A percentile compares a stretch with the other conserved stretches of the same genome.
These are phyloP conservation scores for Ictalurus punctatus DNA, from an alignment of 2,113 vertebrate species.

Conservation along the genomic window DNA sequence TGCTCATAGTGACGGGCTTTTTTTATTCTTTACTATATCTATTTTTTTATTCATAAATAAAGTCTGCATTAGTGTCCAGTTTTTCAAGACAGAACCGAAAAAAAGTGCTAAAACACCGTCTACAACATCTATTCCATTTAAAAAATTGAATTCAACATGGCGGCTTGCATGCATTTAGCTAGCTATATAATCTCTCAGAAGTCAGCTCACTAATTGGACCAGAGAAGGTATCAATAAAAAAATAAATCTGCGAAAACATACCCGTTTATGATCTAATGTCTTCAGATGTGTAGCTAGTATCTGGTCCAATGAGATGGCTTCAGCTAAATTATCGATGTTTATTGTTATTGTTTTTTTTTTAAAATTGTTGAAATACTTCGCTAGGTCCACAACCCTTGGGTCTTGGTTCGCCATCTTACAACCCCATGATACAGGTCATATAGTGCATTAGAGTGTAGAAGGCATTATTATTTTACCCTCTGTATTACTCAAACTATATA, in stretches of 20 bases:
- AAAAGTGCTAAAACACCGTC: background rate
- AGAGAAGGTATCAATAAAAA: background rate
- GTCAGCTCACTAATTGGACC: background rate
- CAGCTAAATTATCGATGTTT: background rate
- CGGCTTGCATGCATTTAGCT: too few relatives aligned
- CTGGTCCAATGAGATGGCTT: background rate
- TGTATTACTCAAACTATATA: background rate
- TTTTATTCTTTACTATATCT: background rate
- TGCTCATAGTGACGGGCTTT: background rate
- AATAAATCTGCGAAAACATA: background rate
- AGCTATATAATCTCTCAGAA: too few relatives aligned
- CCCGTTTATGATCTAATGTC: background rate
- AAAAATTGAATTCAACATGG: background rate
- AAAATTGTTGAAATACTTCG: background rate
- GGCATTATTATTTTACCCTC: background rate
- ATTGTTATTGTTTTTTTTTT: background rate
- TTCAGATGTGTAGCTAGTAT: background rate
- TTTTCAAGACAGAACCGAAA: background rate
- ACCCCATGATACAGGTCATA: background rate
- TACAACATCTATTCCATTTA: background rate
- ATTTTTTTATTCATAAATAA: background rate
- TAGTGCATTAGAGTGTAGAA: background rate
- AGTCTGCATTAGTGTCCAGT: background rate
- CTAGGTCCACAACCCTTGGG: background rate
- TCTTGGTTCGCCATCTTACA: background rate